Evolutionary conservation across 2,888 invertebrate genomes (phyloP), one percentile per base, ranked within the genome.

Genomic region (Odontothrips loti): DNA sequence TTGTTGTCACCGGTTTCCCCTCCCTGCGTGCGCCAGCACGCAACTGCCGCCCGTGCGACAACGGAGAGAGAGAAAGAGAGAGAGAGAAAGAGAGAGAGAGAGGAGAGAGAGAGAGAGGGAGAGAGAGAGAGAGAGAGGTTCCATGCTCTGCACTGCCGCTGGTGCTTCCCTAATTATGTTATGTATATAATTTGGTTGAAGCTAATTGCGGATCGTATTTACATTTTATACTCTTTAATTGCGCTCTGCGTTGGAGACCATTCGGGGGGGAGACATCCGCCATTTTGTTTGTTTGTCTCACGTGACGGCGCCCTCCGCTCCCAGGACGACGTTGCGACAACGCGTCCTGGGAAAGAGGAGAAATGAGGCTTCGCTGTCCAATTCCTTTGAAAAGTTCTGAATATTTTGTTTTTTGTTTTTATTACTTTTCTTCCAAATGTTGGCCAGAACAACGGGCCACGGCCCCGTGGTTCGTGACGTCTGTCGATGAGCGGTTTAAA

Each of bases 151-250:
- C n/a, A n/a, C n/a, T n/a, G 68, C 34, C 34, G 34, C 34, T 6
- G 68, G 23, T 27, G 68, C 68, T 75, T 23, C 68, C 68, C 68
- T 75, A 75, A 75, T 75, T 23, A 75, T 23, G 68, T 75, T 75
- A 75, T 75, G 68, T 75, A 27, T 75, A 75, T 75, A 75, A 75
- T 75, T 75, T 75, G 68, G 68, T 75, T 43, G 27, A 27, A 10
- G 68, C 23, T 75, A 75, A 75, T 75, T 75, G 68, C 68, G 68
- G 68, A 75, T 75, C 68, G 68, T 75, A 75, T 75, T 75, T 75
- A 75, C 68, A 75, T 75, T 75, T 75, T 75, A 75, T 27, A 75
- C 68, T 27, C 68, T 75, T 75, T 75, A 75, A 75, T 75, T 75
- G 68, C 27, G 68, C 20, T 23, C 2, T 27, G 68, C 58, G 68